Conservation (phyloP, 2,797 vertebrate species). For the Hyperoplus immaculatus region DNA sequence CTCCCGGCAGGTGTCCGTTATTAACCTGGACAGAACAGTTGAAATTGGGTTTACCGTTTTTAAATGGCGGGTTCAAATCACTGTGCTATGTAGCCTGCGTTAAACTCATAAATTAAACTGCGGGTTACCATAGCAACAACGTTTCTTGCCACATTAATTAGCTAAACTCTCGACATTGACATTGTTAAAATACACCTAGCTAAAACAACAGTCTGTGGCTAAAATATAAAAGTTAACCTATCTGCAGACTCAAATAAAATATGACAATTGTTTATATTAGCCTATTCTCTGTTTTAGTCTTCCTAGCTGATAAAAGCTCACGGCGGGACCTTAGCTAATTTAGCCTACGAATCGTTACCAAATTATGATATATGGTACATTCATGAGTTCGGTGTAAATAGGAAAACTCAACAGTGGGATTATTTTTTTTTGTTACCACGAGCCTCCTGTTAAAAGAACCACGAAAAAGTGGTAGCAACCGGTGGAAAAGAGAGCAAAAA, state of each 20-base stretch:
- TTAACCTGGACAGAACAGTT: neutral
- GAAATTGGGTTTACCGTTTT: neutral
- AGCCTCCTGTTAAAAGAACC: neutral
- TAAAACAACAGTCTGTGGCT: too few relatives aligned
- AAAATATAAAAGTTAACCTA: too few relatives aligned
- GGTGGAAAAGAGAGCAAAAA: neutral
- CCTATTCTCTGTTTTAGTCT: too few relatives aligned
- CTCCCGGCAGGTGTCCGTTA: constrained; percentile 12
- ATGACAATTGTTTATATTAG: too few relatives aligned
- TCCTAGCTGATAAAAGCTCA: too few relatives aligned
- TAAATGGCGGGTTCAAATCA: neutral
- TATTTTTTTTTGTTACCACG: neutral
- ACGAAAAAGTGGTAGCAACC: neutral
- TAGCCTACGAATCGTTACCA: too few relatives aligned
- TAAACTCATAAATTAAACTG: neutral
- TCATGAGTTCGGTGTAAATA: neutral
- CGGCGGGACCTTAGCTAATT: too few relatives aligned
- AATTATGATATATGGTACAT: neutral
- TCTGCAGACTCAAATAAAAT: too few relatives aligned
- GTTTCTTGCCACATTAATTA: neutral
- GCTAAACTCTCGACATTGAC: too few relatives aligned
- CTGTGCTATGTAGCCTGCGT: neutral
- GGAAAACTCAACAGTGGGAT: accelerated
- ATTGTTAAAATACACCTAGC: too few relatives aligned
- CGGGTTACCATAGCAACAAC: constrained; percentile 28